phyloP scores from a whole-genome alignment of 1,140 invertebrate species.

The Semibalanus balanoides region DNA sequence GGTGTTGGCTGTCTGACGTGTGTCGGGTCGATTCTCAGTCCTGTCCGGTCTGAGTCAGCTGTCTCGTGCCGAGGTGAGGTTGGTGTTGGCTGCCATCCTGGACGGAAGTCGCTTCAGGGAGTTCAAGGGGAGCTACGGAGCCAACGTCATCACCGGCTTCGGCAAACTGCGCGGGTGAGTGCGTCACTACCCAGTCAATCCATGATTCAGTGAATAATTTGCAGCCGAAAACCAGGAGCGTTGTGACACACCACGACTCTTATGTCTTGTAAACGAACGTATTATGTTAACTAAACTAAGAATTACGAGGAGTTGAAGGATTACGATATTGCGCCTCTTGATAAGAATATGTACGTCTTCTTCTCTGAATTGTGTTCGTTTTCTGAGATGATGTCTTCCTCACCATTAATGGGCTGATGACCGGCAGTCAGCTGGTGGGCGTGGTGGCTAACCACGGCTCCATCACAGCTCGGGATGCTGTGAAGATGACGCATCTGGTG shows the following conservation, averaged over 20 bases:
- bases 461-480: constrained; percentile 21
- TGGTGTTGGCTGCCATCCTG: constrained; percentile 23
- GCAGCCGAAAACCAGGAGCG: too few relatives aligned
- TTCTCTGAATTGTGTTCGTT: too few relatives aligned
- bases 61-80: constrained; percentile 14
- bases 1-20: constrained; percentile 23
- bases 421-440: constrained; percentile 23
- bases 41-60: constrained; percentile 16
- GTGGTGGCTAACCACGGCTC: constrained; percentile 23
- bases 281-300: too few relatives aligned
- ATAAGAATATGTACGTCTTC: too few relatives aligned
- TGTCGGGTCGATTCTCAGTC: constrained; percentile 18
- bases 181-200: too few relatives aligned
- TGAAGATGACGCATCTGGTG: constrained; percentile 25
- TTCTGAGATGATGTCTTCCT: too few relatives aligned
- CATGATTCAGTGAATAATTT: too few relatives aligned
- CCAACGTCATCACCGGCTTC: constrained; percentile 25
- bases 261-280: too few relatives aligned
- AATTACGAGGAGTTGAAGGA: too few relatives aligned
- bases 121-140: constrained; percentile 26
- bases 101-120: constrained; percentile 26
- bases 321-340: too few relatives aligned
- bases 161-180: constrained; percentile 21
- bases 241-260: too few relatives aligned
- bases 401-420: neutral